Evolutionary conservation across 2,113 vertebrate species (phyloP).

Genomic region (Erpornis zantholeuca): DNA sequence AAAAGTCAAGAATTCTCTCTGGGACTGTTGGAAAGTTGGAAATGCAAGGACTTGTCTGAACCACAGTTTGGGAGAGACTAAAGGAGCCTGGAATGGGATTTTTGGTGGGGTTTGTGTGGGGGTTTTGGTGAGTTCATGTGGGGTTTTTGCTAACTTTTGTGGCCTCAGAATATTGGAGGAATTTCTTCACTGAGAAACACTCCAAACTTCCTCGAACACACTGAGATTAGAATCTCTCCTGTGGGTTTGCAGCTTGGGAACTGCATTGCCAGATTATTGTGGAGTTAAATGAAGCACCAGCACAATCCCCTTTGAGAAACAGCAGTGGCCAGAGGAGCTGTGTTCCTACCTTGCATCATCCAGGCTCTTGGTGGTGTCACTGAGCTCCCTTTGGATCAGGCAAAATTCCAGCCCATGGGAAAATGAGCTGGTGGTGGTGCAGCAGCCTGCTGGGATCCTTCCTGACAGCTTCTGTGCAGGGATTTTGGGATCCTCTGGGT

Average conservation of each 20-base stretch:
- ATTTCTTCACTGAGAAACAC: neutral
- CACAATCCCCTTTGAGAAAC: neutral
- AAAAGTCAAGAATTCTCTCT: rapidly evolving
- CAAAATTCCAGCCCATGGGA: neutral
- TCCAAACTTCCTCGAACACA: neutral
- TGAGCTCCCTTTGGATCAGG: neutral
- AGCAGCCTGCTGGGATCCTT: neutral
- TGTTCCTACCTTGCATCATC: neutral
- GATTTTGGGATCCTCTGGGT: neutral
- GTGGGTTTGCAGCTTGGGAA: neutral
- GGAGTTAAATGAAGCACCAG: neutral
- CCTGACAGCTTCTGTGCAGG: neutral
- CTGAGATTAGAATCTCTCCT: rapidly evolving
- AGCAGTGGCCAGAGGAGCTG: neutral
- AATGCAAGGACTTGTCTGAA: neutral
- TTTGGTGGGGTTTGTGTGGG: neutral
- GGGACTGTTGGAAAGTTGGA: neutral
- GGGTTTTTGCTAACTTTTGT: neutral
- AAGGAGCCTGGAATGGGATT: neutral
- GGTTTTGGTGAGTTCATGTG: too few species aligned
- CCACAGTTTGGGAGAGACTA: neutral
- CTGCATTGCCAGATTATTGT: neutral
- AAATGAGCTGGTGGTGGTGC: neutral
- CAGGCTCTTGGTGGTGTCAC: neutral
- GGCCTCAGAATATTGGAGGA: neutral